Percentiles rank a stretch among this genome's conserved stretches.
phyloP scores from a whole-genome alignment of 2,888 invertebrate species.

The Aproaerema taeniolella region DNA sequence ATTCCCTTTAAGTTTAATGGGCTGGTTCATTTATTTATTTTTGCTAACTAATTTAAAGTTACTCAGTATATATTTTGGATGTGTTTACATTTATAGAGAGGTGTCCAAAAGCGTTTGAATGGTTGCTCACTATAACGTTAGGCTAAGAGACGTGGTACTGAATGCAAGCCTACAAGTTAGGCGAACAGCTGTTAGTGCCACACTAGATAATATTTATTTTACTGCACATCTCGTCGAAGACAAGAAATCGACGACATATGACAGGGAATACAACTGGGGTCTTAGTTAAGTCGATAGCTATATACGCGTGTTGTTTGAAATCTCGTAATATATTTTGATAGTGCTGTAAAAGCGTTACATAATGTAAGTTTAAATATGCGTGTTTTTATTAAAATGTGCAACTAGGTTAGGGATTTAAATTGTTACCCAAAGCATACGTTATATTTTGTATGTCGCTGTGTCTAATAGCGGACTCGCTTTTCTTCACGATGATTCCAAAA shows the following conservation, averaged over 20 bases:
- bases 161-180: slow-evolving; percentile 11
- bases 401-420: slow-evolving; percentile 60
- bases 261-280: slow-evolving; percentile 66
- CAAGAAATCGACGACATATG: slow-evolving; percentile 33
- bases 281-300: slow-evolving; percentile 51
- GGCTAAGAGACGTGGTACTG: slow-evolving; percentile 67
- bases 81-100: slow-evolving; percentile 59
- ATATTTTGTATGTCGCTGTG: slow-evolving; percentile 42
- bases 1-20: too few species aligned
- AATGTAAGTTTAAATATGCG: slow-evolving; percentile 61
- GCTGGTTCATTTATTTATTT: slow-evolving; percentile 38
- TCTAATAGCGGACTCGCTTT: slow-evolving; percentile 29
- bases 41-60: background rate
- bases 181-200: slow-evolving; percentile 50
- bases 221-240: slow-evolving; percentile 36
- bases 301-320: slow-evolving; percentile 72
- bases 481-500: too few species aligned
- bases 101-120: slow-evolving; percentile 49
- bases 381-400: slow-evolving; percentile 69
- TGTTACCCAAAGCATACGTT: slow-evolving; percentile 69
- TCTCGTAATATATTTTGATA: slow-evolving; percentile 72
- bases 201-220: slow-evolving; percentile 58
- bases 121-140: slow-evolving; percentile 71
- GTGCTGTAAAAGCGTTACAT: slow-evolving; percentile 51
- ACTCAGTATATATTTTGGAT: slow-evolving; percentile 68